Evolutionary conservation across 2,888 invertebrate genomes (phyloP).

Genomic region (Zhuqinia jingwanae): DNA sequence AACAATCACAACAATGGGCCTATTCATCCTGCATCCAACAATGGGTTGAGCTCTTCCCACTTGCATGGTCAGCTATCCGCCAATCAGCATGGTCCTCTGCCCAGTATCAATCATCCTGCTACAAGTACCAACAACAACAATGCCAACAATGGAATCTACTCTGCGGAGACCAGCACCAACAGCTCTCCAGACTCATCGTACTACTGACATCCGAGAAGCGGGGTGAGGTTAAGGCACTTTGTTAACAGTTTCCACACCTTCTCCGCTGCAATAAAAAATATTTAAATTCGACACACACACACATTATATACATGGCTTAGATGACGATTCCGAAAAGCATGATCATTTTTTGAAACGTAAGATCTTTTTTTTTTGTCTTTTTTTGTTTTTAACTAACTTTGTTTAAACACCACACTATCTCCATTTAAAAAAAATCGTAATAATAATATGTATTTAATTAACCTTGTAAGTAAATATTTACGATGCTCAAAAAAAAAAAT

Average conservation of each 20-base stretch:
- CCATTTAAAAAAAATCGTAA: not conserved
- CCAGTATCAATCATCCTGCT: constrained; percentile 49
- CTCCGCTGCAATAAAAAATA: constrained; percentile 74
- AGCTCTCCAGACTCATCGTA: constrained; percentile 80
- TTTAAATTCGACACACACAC: constrained; percentile 31
- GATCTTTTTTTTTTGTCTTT: constrained; percentile 50
- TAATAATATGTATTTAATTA: not conserved
- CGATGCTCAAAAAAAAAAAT: constrained; percentile 33
- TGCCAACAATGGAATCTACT: constrained; percentile 59
- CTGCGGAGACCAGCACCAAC: constrained; percentile 66
- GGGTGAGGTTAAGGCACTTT: constrained; percentile 76
- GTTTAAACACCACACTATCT: not conserved
- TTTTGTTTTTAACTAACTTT: not conserved
- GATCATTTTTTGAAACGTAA: constrained; percentile 59
- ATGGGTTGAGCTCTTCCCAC: constrained; percentile 63
- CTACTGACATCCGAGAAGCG: constrained; percentile 82
- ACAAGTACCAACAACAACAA: constrained; percentile 61
- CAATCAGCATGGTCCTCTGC: constrained; percentile 62
- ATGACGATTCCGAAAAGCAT: not conserved
- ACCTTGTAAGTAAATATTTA: constrained; percentile 29
- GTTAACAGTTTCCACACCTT: constrained; percentile 75
- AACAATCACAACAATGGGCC: constrained; percentile 69
- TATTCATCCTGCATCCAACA: constrained; percentile 52
- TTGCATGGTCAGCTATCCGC: constrained; percentile 58
- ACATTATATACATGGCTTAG: not conserved